phyloP scores from a whole-genome alignment of 2,113 vertebrate species.

The Gasterosteus nipponicus region DNA sequence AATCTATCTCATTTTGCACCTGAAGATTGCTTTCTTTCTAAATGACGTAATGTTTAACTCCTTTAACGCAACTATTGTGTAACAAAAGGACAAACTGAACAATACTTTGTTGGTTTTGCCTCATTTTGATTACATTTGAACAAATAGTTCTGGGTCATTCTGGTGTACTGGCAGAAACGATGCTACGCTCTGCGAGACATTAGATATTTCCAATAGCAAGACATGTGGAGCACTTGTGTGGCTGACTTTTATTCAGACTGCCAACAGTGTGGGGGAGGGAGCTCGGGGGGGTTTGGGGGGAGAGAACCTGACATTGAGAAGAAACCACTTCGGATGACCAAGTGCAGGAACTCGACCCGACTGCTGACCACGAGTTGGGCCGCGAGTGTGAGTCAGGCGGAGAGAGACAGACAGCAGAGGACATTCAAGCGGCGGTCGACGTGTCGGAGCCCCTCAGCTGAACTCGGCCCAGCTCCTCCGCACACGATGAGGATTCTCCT shows the following conservation, averaged over 20 bases:
- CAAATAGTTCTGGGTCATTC: background rate
- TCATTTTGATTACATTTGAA: background rate
- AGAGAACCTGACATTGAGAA: slow-evolving; percentile 19
- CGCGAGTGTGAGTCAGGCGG: slow-evolving; percentile 11
- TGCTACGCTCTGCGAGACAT: slow-evolving; percentile 7
- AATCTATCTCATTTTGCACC: background rate
- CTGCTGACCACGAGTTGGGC: slow-evolving; percentile 62
- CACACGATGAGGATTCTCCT: slow-evolving; percentile 30
- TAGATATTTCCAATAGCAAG: slow-evolving; percentile 26
- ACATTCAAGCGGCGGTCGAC: background rate
- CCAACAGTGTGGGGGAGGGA: too few relatives aligned
- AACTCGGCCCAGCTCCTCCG: background rate
- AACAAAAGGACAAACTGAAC: background rate
- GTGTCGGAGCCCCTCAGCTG: slow-evolving; percentile 16
- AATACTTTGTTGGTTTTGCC: background rate
- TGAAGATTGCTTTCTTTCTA: background rate
- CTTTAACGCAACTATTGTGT: background rate
- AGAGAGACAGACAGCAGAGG: slow-evolving; percentile 22
- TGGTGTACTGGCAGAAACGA: background rate
- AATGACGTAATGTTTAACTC: background rate
- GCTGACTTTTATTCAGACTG: slow-evolving; percentile 44
- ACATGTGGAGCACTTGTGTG: slow-evolving; percentile 4
- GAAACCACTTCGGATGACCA: slow-evolving; percentile 64
- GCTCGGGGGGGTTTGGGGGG: too few relatives aligned
- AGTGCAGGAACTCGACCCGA: slow-evolving; percentile 51